Base-by-base conservation (phyloP, 2,797 vertebrate species). In the Falco rusticolus region DNA sequence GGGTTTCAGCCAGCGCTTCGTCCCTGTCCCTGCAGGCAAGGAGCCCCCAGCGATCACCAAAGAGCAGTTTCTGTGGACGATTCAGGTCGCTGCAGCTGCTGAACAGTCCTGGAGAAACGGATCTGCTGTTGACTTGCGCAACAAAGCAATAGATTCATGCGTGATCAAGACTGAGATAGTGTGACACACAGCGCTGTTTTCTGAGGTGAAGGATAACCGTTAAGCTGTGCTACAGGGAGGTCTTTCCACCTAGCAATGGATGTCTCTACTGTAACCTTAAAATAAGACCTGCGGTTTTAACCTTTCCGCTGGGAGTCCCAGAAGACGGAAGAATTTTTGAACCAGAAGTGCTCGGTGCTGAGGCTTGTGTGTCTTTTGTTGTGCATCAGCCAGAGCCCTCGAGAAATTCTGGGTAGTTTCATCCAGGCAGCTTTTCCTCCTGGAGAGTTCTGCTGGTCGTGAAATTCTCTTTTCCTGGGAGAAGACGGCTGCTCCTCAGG, bases 21-120 rank as follows among this genome's bases (percentile, higher is more conserved):
- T 39, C 77, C 24, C n/a, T 86, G 59, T 84, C 71, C 92, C 71
- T 18, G 60, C 96, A 97, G 97, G 97, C 64, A 91, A 90, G 74
- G 97, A 97, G 6, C 41, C 57, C 11, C 96, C 97, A 0, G 33
- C 53, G 11, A 33, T 97, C 74, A 97, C 96, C 94, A 97, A 95
- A 93, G 97, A 97, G 89, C 93, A 97, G 89, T 53, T 97, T 33
- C 85, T 96, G 6, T 85, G 97, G 59, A 85, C 94, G 0, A 63
- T 96, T 8, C 88, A 83, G 93, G 95, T 96, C 0, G 93, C 97
- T 2, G 85, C 93, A 5, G 97, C 95, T 0, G 87, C 96, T 0
- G 96, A 97, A 18, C 96, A 96, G 86, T 97, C 96, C 79, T 98
- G 97, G 94, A 86, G 87, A 47, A 95, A 28, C 0, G 26, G 89